phyloP scores from a whole-genome alignment of 2,888 invertebrate species.

The Pyralis farinalis region DNA sequence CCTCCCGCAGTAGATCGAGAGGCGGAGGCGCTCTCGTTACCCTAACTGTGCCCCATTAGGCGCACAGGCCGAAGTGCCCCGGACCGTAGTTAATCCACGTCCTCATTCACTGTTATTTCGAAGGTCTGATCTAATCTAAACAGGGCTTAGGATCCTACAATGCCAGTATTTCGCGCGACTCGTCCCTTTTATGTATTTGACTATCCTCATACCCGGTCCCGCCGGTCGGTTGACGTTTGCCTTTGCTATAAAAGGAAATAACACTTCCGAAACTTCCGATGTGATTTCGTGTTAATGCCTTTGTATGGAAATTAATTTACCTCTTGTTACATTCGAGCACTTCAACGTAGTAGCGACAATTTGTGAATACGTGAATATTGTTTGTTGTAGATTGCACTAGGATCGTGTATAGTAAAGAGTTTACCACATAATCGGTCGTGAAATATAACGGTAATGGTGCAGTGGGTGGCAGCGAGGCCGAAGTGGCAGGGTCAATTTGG shows the following conservation, averaged over 20 bases:
- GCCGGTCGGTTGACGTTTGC: conserved; percentile 60
- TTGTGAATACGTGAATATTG: conserved; percentile 17
- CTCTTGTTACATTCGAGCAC: conserved; percentile 25
- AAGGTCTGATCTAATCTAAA: conserved; percentile 81
- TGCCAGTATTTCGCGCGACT: conserved; percentile 75
- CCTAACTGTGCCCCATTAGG: conserved; percentile 76
- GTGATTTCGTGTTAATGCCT: conserved; percentile 53
- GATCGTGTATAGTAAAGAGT: conserved; percentile 10
- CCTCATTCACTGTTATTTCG: conserved; percentile 81
- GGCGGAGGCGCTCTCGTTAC: conserved; percentile 57
- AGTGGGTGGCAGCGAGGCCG: conserved; percentile 34
- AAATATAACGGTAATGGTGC: conserved; percentile 23
- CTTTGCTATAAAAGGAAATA: conserved; percentile 70
- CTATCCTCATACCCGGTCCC: conserved; percentile 61
- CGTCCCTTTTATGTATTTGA: conserved; percentile 78
- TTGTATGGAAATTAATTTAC: conserved; percentile 59
- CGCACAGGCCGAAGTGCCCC: conserved; percentile 76
- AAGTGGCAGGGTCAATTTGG: conserved; percentile 74
- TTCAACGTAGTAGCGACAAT: conserved; percentile 23
- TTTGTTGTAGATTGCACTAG: neutral
- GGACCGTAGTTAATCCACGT: conserved; percentile 81
- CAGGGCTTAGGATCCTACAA: conserved; percentile 78
- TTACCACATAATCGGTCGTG: conserved; percentile 16
- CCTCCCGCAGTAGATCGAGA: conserved; percentile 38
- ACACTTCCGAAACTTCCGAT: conserved; percentile 67